Conservation (phyloP, 2,888 invertebrate species). For the Andrena bicolor region DNA sequence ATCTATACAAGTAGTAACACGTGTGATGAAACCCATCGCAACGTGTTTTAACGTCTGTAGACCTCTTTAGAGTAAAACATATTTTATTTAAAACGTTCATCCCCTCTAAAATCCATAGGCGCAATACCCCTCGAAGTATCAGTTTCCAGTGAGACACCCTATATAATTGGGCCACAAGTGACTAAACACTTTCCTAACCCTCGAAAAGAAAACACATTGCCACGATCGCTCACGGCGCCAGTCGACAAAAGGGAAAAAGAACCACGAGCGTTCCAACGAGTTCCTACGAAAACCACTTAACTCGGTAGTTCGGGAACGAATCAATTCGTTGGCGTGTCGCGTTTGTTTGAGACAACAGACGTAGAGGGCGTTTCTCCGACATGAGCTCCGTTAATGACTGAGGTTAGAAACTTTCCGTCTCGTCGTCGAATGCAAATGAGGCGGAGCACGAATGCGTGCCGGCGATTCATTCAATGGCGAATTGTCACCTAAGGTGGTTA, state of each 20-base stretch:
- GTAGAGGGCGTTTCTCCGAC: slow-evolving; percentile 45
- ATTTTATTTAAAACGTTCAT: too few species aligned
- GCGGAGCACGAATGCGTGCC: slow-evolving; percentile 24
- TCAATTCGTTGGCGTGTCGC: slow-evolving; percentile 11
- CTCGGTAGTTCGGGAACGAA: slow-evolving; percentile 5
- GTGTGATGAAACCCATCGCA: too few species aligned
- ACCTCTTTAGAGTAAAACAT: too few species aligned
- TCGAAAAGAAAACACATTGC: slow-evolving; percentile 31
- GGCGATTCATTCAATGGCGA: neutral
- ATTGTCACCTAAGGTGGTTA: neutral
- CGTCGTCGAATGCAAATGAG: slow-evolving; percentile 73
- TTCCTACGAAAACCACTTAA: slow-evolving; percentile 10
- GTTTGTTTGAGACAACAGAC: slow-evolving; percentile 19
- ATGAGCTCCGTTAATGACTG: slow-evolving; percentile 75
- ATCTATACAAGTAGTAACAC: too few species aligned
- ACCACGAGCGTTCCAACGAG: slow-evolving; percentile 19
- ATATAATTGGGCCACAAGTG: too few species aligned
- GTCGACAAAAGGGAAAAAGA: neutral
- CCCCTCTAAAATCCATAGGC: too few species aligned
- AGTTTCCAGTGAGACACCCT: too few species aligned
- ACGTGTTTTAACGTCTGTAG: too few species aligned
- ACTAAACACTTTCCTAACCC: too few species aligned
- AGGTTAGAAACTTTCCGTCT: slow-evolving; percentile 70
- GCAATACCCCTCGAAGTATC: too few species aligned
- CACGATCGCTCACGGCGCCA: slow-evolving; percentile 4